Base-by-base conservation (phyloP, 2,797 vertebrate genomes). In the Pipistrellus nathusii region DNA sequence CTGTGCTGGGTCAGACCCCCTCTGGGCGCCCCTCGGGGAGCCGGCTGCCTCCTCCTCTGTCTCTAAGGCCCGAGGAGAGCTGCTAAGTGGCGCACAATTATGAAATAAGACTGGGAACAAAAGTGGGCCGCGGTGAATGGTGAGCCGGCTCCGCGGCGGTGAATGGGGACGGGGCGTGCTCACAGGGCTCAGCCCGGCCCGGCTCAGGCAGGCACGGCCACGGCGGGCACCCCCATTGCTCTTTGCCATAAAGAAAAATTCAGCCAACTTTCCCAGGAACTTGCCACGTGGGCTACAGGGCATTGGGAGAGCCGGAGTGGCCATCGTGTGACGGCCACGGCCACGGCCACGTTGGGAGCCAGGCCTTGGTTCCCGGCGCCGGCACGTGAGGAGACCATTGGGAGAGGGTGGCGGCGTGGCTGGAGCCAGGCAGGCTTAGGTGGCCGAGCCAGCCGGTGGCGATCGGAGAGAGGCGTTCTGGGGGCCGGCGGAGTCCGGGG, bases 41-140 rank as follows among this genome's bases (percentile, higher is more conserved):
- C 53, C 18, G 32, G 35, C 41, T 35, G 46, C 48, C 14, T 15
- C 51, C 53, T 59, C 72, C 21, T 8, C 32, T 11, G 17, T 71
- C 59, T 68, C 38, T 38, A 15, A 89, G 27, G 38, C 38, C 64
- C n/a, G 78, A 77, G 76, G 85, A 64, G 90, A 93, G 95, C 93
- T 59, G 93, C 88, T 83, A 94, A 91, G 78, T 88, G 75, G 77
- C 46, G 64, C 75, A 86, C 86, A 84, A 85, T 96, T 95, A 91
- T 85, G 95, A 96, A 94, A 97, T 95, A 87, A 82, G 93, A 90
- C 86, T 10, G 18, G 48, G 90, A 78, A 93, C 93, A 91, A 96
- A 91, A 96, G 96, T 94, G 84, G 73, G 55, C 73, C 6, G 41
- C 8, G 32, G 57, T 66, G 88, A 88, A 71, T 32, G 88, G 68